Base-by-base conservation (phyloP, 1,140 invertebrate species). In the Temnothorax curvispinosus region DNA sequence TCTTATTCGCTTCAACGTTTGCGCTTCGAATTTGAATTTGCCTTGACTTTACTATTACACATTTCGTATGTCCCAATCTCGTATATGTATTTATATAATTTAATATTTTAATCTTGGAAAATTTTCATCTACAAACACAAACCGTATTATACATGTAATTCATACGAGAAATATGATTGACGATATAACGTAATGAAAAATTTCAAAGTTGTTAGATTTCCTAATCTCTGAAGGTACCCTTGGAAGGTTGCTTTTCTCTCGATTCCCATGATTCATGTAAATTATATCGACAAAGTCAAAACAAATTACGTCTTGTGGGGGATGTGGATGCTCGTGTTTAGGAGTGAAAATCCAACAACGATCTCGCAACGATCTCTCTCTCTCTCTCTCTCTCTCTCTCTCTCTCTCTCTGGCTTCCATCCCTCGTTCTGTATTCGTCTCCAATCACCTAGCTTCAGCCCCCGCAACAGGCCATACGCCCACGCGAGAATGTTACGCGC, bases 391-490 rank as follows among this genome's bases (percentile, higher is more conserved):
- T 58, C 21, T 47, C 38, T 41, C 38, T 41, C 38, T 41, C 38
- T 41, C 38, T 38, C 32, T 58, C 41, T 50, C 56, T 58, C 21
- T 47, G 27, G 11, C 80, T 27, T 44, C 21, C 9, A 58, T 4
- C 27, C 54, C 41, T 60, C 52, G 54, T 86, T 71, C 87, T 38
- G 76, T 71, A 89, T 89, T 89, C 84, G 71, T 86, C 69, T 64
- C 82, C 76, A 65, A 65, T 72, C 87, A 54, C 44, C 56, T 82
- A 82, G 71, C 81, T 80, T 86, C 86, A 76, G 32, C 86, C 89
- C 81, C 69, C 81, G 86, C 89, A 85, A 88, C 86, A 90, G 89
- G 86, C 81, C 89, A 21, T 27, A 87, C 87, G 64, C 87, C 85
- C n/a, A 88, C 87, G 54, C 69, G 65, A 67, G 41, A 9, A 60